Base-by-base conservation (phyloP, 2,113 vertebrate species). In the Tylochromis polylepis region DNA sequence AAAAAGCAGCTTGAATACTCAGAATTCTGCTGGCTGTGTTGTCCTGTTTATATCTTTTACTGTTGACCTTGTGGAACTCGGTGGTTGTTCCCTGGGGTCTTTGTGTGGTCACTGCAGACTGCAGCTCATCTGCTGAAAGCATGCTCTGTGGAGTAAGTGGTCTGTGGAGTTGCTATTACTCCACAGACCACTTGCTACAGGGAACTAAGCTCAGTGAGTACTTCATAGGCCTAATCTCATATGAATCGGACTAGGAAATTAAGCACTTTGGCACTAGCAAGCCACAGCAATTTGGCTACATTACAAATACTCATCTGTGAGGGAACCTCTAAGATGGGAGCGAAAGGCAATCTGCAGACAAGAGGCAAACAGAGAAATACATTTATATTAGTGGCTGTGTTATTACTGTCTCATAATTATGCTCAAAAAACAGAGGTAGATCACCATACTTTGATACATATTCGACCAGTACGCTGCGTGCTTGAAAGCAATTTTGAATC, bases 31-130 rank as follows among this genome's bases (percentile, higher is more conserved):
- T 81, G n/a, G 36, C 84, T 49, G 78, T 88, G 87, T 79, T 82
- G 65, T 80, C 81, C 78, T 85, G 85, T 92, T 89, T 93, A 89
- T 95, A 93, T 94, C 89, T 93, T 90, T 93, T 89, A 93, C 88
- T 89, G 87, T 84, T 95, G 95, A 96, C 95, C 94, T 95, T 94
- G 93, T 89, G 83, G 85, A 96, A 95, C 95, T 95, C 95, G 93
- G 91, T 55, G 86, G 93, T 91, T 88, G 83, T 88, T 81, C 93
- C 60, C 60, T 2, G 65, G 91, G 90, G 92, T 84, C 79, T 79
- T 27, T 58, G 43, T 57, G 87, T 93, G 87, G 94, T 92, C 94
- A 92, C 88, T 91, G 89, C 87, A 85, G 88, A 82, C 86, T 81
- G 85, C 67, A 85, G 92, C 91, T 94, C 91, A 91, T 92, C 89